Percentiles rank a stretch among this genome's conserved stretches.
Evolutionary conservation across 2,888 invertebrate genomes (phyloP).

Genomic region (Drosophila cracens): DNA sequence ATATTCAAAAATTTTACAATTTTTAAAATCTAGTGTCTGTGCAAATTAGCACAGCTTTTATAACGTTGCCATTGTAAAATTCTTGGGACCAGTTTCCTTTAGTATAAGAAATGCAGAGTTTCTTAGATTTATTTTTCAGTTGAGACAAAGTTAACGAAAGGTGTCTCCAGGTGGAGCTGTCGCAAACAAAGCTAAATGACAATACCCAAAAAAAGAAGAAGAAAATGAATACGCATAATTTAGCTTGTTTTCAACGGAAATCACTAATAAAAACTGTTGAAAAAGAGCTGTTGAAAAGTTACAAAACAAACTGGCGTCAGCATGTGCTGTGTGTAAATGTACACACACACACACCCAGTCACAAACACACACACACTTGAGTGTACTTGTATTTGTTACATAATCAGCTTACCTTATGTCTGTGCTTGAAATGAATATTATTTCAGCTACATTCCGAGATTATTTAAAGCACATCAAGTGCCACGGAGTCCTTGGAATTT

Average conservation of each 20-base stretch:
- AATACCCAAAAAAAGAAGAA: not conserved
- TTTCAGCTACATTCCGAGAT: slow-evolving; percentile 45
- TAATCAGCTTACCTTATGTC: slow-evolving; percentile 76
- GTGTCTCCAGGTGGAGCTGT: slow-evolving; percentile 23
- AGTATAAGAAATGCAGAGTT: not conserved
- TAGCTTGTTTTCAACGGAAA: slow-evolving; percentile 76
- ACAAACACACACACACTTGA: not conserved
- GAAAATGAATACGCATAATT: slow-evolving; percentile 53
- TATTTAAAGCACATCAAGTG: slow-evolving; percentile 58
- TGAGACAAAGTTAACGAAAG: slow-evolving; percentile 24
- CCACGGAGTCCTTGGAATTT: slow-evolving; percentile 22
- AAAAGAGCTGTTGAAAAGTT: slow-evolving; percentile 76
- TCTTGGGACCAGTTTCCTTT: not conserved
- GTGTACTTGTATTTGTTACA: slow-evolving; percentile 51
- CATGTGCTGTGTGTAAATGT: slow-evolving; percentile 48
- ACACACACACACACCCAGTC: slow-evolving; percentile 6
- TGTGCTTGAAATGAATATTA: slow-evolving; percentile 41
- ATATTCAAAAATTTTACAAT: not conserved
- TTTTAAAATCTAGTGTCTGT: not conserved
- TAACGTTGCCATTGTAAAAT: not conserved
- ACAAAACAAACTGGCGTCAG: slow-evolving; percentile 75
- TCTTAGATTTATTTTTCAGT: slow-evolving; percentile 6
- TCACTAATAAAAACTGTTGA: slow-evolving; percentile 77
- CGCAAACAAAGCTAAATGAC: not conserved
- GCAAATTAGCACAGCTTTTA: not conserved